Conservation (phyloP, 2,797 vertebrate genomes). For the Florisuga fusca region DNA sequence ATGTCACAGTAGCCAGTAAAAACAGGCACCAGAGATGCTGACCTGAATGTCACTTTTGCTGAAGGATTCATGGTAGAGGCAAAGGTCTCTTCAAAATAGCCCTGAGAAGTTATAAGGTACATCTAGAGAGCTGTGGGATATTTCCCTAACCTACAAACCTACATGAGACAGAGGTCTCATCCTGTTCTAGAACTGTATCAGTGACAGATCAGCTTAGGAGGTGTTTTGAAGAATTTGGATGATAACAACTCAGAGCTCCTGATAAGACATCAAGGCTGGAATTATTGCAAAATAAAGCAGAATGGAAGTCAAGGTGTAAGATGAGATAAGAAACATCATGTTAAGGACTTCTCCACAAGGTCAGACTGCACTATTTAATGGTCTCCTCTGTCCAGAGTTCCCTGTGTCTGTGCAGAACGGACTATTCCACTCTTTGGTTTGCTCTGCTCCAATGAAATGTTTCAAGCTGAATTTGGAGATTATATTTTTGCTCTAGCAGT, state of each 20-base stretch:
- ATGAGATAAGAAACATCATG: not conserved
- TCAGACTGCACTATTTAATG: not conserved
- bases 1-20: not conserved
- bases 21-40: not conserved
- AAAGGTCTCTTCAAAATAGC: not conserved
- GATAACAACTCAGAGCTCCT: not conserved
- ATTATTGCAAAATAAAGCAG: not conserved
- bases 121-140: not conserved
- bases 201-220: not conserved
- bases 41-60: not conserved
- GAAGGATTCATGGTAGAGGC: not conserved
- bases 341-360: not conserved
- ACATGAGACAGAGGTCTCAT: not conserved
- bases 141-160: not conserved
- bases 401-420: not conserved
- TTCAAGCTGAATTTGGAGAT: not conserved
- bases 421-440: not conserved
- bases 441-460: not conserved
- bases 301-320: conserved; percentile 1
- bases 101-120: not conserved
- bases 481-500: not conserved
- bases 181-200: not conserved
- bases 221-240: not conserved
- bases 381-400: not conserved
- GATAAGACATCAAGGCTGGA: not conserved